A percentile compares a stretch with the other conserved stretches of the same genome.
These are phyloP conservation scores for Oscheius sp. DNA, from an alignment of 2,888 invertebrate species.

Conservation along the genomic window DNA sequence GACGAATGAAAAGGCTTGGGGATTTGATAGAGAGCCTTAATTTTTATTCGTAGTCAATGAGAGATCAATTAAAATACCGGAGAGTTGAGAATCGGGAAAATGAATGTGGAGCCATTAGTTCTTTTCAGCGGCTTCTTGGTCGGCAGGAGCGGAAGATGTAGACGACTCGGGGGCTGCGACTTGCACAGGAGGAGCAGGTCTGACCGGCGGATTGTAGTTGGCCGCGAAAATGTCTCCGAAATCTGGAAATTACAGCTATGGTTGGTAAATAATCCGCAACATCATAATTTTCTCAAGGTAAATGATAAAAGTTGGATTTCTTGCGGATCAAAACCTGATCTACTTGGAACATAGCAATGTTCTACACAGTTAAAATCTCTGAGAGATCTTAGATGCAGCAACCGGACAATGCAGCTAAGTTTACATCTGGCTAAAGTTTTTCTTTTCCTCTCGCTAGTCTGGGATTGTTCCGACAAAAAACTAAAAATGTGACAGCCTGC, in stretches of 20 bases:
- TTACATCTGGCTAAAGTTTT: no score
- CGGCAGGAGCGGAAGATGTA: not conserved
- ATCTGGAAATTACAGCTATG: slow-evolving; percentile 2
- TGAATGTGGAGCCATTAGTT: not conserved
- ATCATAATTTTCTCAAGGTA: not conserved
- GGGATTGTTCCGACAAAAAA: no score
- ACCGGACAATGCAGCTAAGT: no score
- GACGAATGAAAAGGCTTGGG: slow-evolving; percentile 4
- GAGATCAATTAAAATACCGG: not conserved
- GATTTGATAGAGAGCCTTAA: slow-evolving; percentile 2
- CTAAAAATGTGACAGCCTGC: no score
- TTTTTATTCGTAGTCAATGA: not conserved
- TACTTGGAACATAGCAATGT: no score
- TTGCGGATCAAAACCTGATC: no score
- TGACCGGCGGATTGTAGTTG: not conserved
- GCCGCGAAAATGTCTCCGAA: slow-evolving; percentile 28
- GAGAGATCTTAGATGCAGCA: no score
- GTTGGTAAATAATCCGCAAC: not conserved
- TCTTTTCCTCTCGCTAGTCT: no score
- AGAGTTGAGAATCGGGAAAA: slow-evolving; percentile 6
- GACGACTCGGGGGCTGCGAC: no score
- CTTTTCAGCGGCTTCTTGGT: not conserved
- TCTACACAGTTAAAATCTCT: no score
- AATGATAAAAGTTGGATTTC: not conserved
- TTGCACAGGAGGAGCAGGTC: not conserved